A percentile compares a stretch with the other conserved stretches of the same genome.
These are phyloP conservation scores for Morpho deidamia DNA, from an alignment of 2,888 invertebrate genomes.

Conservation along the genomic window DNA sequence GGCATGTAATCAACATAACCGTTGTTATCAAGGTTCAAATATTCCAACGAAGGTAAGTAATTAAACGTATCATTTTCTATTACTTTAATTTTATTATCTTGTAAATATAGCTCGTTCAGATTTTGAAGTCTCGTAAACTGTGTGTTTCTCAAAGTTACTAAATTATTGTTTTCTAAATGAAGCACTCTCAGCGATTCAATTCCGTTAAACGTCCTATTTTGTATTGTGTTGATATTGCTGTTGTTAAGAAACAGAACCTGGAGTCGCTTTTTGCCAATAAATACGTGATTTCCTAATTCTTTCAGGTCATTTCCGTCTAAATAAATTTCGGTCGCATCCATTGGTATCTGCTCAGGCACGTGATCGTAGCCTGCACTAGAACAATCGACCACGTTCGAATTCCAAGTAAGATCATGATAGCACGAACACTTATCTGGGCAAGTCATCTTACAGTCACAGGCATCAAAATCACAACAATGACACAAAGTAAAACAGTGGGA, in stretches of 20 bases:
- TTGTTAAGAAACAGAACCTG: conserved; percentile 88
- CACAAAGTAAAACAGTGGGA: conserved; percentile 91
- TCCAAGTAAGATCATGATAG: conserved; percentile 92
- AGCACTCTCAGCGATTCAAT: conserved; percentile 84
- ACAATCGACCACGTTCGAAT: conserved; percentile 91
- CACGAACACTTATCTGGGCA: conserved; percentile 92
- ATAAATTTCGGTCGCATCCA: conserved; percentile 93
- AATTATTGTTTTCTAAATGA: conserved; percentile 86
- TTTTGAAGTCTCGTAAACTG: conserved; percentile 88
- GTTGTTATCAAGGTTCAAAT: conserved; percentile 87
- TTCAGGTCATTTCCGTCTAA: conserved; percentile 89
- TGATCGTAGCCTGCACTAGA: conserved; percentile 84
- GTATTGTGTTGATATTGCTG: conserved; percentile 86
- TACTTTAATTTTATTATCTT: conserved; percentile 84
- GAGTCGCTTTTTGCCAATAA: conserved; percentile 90
- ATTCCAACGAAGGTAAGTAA: conserved; percentile 83
- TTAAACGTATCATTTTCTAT: conserved; percentile 88
- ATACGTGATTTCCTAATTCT: conserved; percentile 89
- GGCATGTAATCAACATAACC: conserved; percentile 87
- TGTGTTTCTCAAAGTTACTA: conserved; percentile 84
- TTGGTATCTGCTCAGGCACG: conserved; percentile 89
- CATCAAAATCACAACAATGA: conserved; percentile 94
- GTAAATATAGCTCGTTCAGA: conserved; percentile 86
- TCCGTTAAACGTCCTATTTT: conserved; percentile 90
- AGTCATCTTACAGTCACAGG: conserved; percentile 94